Evolutionary conservation across 2,888 invertebrate species (phyloP).

Genomic region (Sialis lutaria): DNA sequence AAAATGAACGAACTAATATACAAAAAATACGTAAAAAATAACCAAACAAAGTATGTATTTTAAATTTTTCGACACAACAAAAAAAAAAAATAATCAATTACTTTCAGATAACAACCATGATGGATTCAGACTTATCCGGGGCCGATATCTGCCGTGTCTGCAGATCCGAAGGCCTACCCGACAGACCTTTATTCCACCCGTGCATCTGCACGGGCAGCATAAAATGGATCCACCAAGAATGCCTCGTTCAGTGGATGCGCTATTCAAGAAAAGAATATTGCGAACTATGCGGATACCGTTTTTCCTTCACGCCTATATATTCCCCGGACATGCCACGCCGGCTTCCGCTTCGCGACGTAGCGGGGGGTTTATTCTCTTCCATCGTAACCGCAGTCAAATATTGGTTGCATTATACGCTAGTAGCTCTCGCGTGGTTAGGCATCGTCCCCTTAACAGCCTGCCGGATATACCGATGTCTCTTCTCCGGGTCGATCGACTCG

Average conservation of each 20-base stretch:
- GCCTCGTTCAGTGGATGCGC: constrained; percentile 96
- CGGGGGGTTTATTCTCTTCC: constrained; percentile 76
- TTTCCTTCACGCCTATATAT: constrained; percentile 97
- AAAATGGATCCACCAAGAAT: constrained; percentile 98
- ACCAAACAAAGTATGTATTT: no score
- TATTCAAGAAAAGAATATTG: constrained; percentile 98
- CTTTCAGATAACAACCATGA: constrained; percentile 9
- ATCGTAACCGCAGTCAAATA: constrained; percentile 85
- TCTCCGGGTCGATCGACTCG: constrained; percentile 76
- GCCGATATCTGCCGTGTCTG: constrained; percentile 96
- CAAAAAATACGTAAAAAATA: background rate
- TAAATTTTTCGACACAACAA: no score
- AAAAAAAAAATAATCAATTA: no score
- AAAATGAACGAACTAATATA: background rate
- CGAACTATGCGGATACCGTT: constrained; percentile 92
- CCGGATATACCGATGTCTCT: constrained; percentile 84
- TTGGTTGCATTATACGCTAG: constrained; percentile 94
- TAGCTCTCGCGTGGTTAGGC: constrained; percentile 94
- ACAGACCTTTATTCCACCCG: constrained; percentile 91
- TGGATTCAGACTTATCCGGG: constrained; percentile 34
- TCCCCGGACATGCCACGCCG: constrained; percentile 99
- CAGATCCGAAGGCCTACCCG: constrained; percentile 81
- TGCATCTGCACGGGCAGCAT: constrained; percentile 99
- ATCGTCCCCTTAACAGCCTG: constrained; percentile 93
- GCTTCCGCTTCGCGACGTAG: constrained; percentile 80